Base-by-base conservation (phyloP, 2,888 invertebrate genomes). In the Limnephilus auricula region DNA sequence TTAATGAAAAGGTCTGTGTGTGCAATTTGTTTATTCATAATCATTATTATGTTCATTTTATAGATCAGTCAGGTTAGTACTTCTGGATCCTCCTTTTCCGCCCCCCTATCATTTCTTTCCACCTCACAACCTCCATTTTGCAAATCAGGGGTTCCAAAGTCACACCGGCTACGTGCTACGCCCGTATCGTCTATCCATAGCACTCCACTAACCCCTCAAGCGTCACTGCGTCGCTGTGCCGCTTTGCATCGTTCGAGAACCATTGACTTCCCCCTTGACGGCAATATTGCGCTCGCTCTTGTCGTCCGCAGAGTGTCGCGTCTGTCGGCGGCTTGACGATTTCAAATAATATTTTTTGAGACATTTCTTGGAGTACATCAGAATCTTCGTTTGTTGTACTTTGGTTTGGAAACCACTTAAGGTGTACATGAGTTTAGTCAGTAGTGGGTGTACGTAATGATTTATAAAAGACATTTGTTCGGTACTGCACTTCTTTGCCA, bases 241-340 rank as follows among this genome's bases (percentile, higher is more conserved):
- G 50, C 86, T 86, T 50, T 86, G 86, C 50, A 86, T 32, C 82
- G 82, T 32, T 82, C 82, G 86, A 88, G 87, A 31, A 32, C 79
- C 87, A 79, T 78, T 79, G 87, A 88, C 87, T 88, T 65, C 34
- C 87, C 78, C 87, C 87, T 40, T 40, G 82, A 34, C 25, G 82
- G 82, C 82, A 37, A 37, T 25, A 32, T 34, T 6, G 34, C 82
- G 82, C 82, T 34, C 9, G 32, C 37, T 34, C 82, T 18, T 32
- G 18, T 82, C 82, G 82, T 30, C 45, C 45, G 50, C 65, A 65
- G 13, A 50, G 31, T 31, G 65, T 15, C 3, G 45, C 45, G 45
- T 45, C 45, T 45, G 45, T 50, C 40, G 40, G 86, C 30, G 30
- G 15, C 82, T 82, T 34, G 34, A 82, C 82, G 65, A 65, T 25